A percentile compares a stretch with the other conserved stretches of the same genome.
Evolutionary conservation across 2,888 invertebrate genomes (phyloP).

Genomic region (Meliscaeva auricollis): DNA sequence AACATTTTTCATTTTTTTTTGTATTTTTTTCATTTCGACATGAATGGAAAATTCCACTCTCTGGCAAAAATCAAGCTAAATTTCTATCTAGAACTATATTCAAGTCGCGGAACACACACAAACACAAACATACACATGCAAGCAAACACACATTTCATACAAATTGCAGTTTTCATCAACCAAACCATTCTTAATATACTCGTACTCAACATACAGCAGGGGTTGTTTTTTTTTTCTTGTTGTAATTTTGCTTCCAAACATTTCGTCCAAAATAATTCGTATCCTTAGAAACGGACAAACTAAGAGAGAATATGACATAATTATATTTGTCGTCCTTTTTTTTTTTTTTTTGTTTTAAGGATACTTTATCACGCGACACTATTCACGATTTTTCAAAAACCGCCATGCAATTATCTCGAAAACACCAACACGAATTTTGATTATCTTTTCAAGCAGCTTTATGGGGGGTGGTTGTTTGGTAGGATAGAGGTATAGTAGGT

Average conservation of each 20-base stretch:
- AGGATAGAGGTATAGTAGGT: not conserved
- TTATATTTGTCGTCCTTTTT: constrained; percentile 4
- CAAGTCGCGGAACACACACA: constrained; percentile 8
- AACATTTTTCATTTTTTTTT: constrained; percentile 30
- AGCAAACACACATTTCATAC: not conserved
- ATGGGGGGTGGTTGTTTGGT: not conserved
- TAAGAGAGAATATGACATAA: constrained; percentile 31
- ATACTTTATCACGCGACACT: constrained; percentile 64
- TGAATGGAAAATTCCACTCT: constrained; percentile 67
- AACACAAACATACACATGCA: constrained; percentile 9
- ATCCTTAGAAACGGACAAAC: constrained; percentile 44
- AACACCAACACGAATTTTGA: constrained; percentile 35
- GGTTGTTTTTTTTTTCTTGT: constrained; percentile 40
- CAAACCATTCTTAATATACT: not conserved
- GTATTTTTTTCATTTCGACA: constrained; percentile 32
- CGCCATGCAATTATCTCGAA: constrained; percentile 39
- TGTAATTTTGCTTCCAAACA: constrained; percentile 5
- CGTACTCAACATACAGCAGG: constrained; percentile 28
- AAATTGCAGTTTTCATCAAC: constrained; percentile 36
- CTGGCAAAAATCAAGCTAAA: constrained; percentile 47
- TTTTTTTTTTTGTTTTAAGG: constrained; percentile 38
- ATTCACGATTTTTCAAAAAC: constrained; percentile 22
- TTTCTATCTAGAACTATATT: constrained; percentile 47
- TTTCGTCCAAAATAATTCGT: constrained; percentile 46
- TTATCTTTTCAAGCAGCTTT: constrained; percentile 7